Evolutionary conservation across 2,113 vertebrate species (phyloP).

Genomic region (Bambusicola thoracicus): DNA sequence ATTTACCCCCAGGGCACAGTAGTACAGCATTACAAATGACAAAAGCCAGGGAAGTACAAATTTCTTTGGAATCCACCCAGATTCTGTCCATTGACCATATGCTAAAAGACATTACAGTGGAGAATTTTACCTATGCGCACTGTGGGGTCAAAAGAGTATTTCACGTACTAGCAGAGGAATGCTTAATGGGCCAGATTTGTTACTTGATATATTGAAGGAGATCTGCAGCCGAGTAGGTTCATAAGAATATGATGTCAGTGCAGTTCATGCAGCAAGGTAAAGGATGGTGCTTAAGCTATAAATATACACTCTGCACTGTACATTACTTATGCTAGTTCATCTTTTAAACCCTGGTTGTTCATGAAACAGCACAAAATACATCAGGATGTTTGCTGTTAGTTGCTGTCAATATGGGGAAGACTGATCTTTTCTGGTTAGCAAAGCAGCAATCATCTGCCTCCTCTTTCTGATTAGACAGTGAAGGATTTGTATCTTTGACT

Average conservation of each 20-base stretch:
- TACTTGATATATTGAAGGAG: not conserved
- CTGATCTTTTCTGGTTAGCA: not conserved
- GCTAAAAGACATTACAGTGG: not conserved
- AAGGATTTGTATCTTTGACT: not conserved
- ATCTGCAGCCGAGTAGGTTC: not conserved
- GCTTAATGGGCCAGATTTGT: not conserved
- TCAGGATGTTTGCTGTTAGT: not conserved
- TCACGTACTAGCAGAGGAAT: not conserved
- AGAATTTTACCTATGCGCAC: not conserved
- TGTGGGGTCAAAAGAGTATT: not conserved
- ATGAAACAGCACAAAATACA: not conserved
- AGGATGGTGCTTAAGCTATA: not conserved
- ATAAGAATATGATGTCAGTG: not conserved
- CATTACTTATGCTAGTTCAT: not conserved
- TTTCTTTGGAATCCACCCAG: conserved; percentile 50
- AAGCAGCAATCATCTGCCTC: not conserved
- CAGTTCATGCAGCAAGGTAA: not conserved
- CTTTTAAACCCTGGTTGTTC: not conserved
- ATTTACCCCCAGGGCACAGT: conserved; percentile 29
- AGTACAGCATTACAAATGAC: not conserved
- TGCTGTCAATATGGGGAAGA: not conserved
- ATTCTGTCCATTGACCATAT: conserved; percentile 42
- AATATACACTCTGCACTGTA: not conserved
- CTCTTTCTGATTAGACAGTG: not conserved
- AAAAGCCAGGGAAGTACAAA: conserved; percentile 9